phyloP scores from a whole-genome alignment of 2,888 invertebrate species.

The Choristoneura rosaceana region DNA sequence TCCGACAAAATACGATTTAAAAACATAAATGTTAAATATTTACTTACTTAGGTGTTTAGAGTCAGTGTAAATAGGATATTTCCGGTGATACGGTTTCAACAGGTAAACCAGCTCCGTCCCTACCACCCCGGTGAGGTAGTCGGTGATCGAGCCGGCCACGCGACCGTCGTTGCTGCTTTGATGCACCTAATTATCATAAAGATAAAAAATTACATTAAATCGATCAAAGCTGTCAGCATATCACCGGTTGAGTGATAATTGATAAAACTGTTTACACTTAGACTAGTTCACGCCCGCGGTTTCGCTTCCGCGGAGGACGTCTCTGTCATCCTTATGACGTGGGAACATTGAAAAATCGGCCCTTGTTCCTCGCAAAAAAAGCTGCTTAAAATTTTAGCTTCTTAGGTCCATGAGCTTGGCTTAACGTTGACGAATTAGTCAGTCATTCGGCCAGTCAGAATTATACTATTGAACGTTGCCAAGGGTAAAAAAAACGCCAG shows the following conservation, averaged over 20 bases:
- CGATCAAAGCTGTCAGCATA: slow-evolving; percentile 5
- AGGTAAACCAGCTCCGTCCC: slow-evolving; percentile 76
- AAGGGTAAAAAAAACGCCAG: no score
- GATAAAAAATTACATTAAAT: background rate
- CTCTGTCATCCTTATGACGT: no score
- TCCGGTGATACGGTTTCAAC: slow-evolving; percentile 71
- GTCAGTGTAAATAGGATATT: slow-evolving; percentile 65
- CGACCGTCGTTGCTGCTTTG: slow-evolving; percentile 73
- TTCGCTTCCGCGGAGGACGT: no score
- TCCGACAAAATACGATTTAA: no score
- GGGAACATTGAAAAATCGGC: no score
- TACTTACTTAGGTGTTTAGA: slow-evolving; percentile 57
- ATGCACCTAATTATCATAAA: slow-evolving; percentile 63
- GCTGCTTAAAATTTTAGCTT: no score
- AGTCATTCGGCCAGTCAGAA: no score
- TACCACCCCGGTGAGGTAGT: slow-evolving; percentile 74
- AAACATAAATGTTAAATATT: background rate
- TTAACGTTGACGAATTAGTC: no score
- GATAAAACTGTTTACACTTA: slow-evolving; percentile 3
- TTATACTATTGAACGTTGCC: no score
- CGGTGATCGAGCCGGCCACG: slow-evolving; percentile 73
- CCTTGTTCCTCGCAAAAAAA: no score
- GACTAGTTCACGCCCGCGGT: background rate
- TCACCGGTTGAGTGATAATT: background rate
- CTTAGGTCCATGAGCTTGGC: no score